Evolutionary conservation across 2,888 invertebrate genomes (phyloP), one percentile per base, ranked within the genome.

Genomic region (Spilarctia lutea): DNA sequence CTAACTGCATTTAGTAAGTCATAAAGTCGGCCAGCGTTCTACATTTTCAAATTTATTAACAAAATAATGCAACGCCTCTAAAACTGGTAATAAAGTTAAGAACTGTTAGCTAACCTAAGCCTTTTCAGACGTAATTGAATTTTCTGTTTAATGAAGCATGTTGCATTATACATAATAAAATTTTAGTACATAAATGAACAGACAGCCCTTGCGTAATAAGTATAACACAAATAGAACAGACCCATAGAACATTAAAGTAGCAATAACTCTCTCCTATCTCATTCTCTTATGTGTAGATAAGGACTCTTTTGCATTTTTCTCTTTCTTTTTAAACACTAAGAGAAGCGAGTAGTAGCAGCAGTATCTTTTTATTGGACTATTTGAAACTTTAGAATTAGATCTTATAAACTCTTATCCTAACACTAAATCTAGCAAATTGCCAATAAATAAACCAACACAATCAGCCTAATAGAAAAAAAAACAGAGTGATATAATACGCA

Each of bases 391-490:
- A 39, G 70, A 71, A 18, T 65, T 7, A 60, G 48, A 70, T 70
- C n/a, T 75, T 66, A 79, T 75, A 72, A 78, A 81, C 65, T 63
- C 76, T 76, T 80, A 75, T 79, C 74, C n/a, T 48, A 48, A 72
- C 65, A 48, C 35, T 68, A 18, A 71, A 76, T 79, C 56, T 33
- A 78, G 48, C 48, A 79, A 79, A 83, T 79, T 45, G 74, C 56
- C 81, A 74, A 79, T 84, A 83, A 84, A 82, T 79, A 82, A 77
- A 75, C 77, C 75, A 75, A 82, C 39, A 79, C 79, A 84, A 85
- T 86, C 81, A 83, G 81, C 75, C 76, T 81, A 84, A 85, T 84
- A 85, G 83, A 86, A 87, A 63, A 82, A 75, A 81, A 63, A 82
- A 74, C 80, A 79, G 79, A 75, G 80, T 81, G 77, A 81, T 82